Evolutionary conservation across 2,113 vertebrate genomes (phyloP), one percentile per base, ranked within the genome.

Genomic region (Salvelinus sp.): DNA sequence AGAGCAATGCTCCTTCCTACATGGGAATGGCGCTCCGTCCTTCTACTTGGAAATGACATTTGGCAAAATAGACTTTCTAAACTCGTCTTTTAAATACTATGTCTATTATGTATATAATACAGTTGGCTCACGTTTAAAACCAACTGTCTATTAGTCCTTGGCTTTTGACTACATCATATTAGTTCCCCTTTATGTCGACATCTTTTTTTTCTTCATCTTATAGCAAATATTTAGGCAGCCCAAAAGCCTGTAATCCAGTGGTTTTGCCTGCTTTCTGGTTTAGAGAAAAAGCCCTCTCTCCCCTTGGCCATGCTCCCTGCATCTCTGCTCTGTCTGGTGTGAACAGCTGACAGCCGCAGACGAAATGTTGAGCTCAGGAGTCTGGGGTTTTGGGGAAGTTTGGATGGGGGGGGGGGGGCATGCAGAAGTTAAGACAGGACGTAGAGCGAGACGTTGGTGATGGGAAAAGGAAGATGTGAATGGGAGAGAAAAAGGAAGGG

Each of bases 291-390:
- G 76, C 80, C 64, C 80, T 85, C 66, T 13, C 71, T 65, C 38
- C 75, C 50, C 79, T 87, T 83, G 80, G 83, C 78, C 50, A 71
- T 0, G 6, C 67, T 84, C 79, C 77, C 69, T 44, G 44, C 23
- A 50, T 82, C 79, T 88, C 74, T 27, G 72, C 72, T 79, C 72
- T 79, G 69, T 81, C 79, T 87, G 79, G 75, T 81, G 75, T 83
- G 73, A 87, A 86, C 85, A 79, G 66, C 88, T 91, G 88, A 87
- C 77, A 85, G 86, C 71, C 79, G 64, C 75, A 87, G 90, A 83
- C 83, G 86, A 78, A 83, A 88, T 84, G 48, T 71, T 77, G 69
- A 86, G 90, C 16, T 54, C 62, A 57, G 70, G n/a, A 28, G 58
- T 54, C 63, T 30, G 44, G 58, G 72, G 58, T 7, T 47, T 25